Conservation (phyloP, 2,113 vertebrate species). For the Lanius collurio region DNA sequence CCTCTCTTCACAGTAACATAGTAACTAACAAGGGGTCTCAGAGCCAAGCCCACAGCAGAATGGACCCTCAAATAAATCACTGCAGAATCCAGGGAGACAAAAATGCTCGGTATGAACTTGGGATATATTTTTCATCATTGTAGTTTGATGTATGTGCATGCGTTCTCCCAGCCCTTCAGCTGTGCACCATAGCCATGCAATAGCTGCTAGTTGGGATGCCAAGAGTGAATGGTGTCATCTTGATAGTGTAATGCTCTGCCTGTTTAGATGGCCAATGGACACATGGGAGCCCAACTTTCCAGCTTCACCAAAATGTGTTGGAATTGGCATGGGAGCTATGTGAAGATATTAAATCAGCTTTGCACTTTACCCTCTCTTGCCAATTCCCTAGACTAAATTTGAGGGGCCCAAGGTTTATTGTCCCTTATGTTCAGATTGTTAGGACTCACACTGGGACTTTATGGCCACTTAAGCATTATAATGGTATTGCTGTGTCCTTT, state of each 20-base stretch:
- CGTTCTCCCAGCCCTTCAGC: not conserved
- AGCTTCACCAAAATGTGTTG: not conserved
- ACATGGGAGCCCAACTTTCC: not conserved
- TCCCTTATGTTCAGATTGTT: constrained; percentile 31
- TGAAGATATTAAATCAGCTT: not conserved
- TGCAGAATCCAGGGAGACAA: not conserved
- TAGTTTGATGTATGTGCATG: not conserved
- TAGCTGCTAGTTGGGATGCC: not conserved
- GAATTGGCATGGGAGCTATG: not conserved
- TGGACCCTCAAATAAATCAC: not conserved
- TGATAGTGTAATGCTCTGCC: not conserved
- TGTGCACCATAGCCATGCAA: not conserved
- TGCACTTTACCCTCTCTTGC: not conserved
- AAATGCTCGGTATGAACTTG: rapidly evolving
- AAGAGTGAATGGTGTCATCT: not conserved
- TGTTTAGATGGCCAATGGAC: not conserved
- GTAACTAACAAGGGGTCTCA: not conserved
- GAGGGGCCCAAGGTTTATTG: constrained; percentile 34
- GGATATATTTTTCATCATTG: not conserved
- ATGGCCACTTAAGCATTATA: constrained; percentile 53
- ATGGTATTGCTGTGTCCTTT: constrained; percentile 19
- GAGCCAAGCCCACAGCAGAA: not conserved
- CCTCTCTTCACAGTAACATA: not conserved
- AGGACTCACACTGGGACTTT: constrained; percentile 51
- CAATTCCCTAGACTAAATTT: constrained; percentile 6